Conservation (phyloP, 2,113 vertebrate genomes). For the Plectropomus leopardus region DNA sequence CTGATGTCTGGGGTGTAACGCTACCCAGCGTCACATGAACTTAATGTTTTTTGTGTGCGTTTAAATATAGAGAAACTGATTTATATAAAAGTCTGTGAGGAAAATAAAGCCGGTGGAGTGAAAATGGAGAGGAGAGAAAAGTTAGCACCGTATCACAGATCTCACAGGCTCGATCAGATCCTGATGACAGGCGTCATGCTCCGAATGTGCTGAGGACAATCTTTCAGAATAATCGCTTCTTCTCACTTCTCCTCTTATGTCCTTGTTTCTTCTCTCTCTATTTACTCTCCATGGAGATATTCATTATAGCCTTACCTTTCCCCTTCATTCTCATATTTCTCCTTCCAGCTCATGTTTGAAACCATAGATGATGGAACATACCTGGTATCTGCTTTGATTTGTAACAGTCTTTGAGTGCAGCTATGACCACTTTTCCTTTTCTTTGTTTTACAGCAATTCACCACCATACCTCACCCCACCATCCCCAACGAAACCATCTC, state of each 20-base stretch:
- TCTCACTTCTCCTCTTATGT: slow-evolving; percentile 10
- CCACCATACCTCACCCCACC: slow-evolving; percentile 48
- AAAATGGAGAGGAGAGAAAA: slow-evolving; percentile 58
- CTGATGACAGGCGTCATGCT: slow-evolving; percentile 45
- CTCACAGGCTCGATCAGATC: slow-evolving; percentile 27
- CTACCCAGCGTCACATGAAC: slow-evolving; percentile 61
- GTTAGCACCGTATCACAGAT: slow-evolving; percentile 69
- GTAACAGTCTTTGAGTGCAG: not conserved
- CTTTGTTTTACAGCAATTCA: slow-evolving; percentile 63
- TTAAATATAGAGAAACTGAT: slow-evolving; percentile 78
- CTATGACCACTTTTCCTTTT: slow-evolving; percentile 27
- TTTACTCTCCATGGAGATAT: slow-evolving; percentile 54
- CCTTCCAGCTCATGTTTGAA: not conserved
- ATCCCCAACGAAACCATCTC: slow-evolving; percentile 65
- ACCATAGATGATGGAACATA: not conserved
- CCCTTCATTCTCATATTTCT: slow-evolving; percentile 17
- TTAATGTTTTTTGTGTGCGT: slow-evolving; percentile 50
- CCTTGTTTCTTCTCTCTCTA: slow-evolving; percentile 23
- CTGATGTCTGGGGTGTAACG: slow-evolving; percentile 46
- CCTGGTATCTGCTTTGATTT: not conserved
- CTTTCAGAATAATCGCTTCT: slow-evolving; percentile 45
- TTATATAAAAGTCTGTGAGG: slow-evolving; percentile 55
- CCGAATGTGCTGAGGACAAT: slow-evolving; percentile 52
- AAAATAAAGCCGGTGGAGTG: slow-evolving; percentile 42
- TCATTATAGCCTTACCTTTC: not conserved